phyloP scores from a whole-genome alignment of 2,797 vertebrate species.

The Enteromius trimaculatus region DNA sequence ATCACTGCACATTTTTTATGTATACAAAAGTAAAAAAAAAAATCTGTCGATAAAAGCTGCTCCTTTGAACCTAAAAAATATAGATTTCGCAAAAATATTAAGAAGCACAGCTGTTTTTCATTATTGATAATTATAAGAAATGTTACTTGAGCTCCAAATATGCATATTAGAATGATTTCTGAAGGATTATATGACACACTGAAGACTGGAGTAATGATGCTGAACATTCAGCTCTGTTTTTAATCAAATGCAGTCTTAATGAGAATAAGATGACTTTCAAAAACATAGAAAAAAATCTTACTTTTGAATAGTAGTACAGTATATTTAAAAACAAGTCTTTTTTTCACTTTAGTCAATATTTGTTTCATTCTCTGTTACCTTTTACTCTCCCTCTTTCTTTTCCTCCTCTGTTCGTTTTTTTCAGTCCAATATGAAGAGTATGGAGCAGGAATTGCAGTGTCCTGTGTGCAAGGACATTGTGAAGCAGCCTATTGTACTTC shows the following conservation, averaged over 20 bases:
- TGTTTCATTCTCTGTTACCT: background rate
- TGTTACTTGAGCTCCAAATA: background rate
- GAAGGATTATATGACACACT: background rate
- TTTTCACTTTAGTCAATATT: background rate
- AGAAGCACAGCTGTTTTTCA: background rate
- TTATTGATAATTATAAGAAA: background rate
- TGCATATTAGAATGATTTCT: background rate
- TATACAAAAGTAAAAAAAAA: background rate
- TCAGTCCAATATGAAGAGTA: conserved; percentile 95
- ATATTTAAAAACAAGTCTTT: background rate
- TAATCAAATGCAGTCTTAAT: background rate
- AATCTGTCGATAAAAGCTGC: background rate
- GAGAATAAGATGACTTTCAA: background rate
- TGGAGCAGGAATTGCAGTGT: conserved; percentile 93
- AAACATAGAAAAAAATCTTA: background rate
- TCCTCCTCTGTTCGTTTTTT: background rate
- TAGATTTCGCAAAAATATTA: background rate
- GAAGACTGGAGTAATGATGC: background rate
- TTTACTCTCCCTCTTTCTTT: background rate
- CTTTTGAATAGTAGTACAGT: background rate
- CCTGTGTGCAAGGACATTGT: conserved; percentile 93
- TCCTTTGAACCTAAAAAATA: background rate
- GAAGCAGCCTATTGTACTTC: conserved; percentile 93
- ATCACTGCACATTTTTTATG: background rate
- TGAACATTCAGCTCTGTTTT: background rate